Conservation (phyloP, 2,888 invertebrate genomes). For the Halocaridina rubra region DNA sequence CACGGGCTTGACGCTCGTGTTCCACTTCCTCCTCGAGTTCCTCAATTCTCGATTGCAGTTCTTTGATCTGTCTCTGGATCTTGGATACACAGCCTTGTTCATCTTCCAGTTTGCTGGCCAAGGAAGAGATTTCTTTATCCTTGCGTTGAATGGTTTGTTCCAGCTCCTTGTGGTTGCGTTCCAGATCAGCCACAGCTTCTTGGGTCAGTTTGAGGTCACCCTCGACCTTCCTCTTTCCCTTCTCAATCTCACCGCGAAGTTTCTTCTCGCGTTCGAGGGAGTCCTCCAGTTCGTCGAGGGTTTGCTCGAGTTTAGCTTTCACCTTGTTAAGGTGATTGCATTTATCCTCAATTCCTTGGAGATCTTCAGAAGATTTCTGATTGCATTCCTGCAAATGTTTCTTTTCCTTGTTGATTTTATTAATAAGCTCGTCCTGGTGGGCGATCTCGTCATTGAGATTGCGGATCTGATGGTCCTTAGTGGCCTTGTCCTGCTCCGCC, state of each 20-base stretch:
- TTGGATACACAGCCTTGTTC: slow-evolving; percentile 98
- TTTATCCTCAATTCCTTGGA: slow-evolving; percentile 95
- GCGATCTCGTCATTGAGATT: slow-evolving; percentile 99
- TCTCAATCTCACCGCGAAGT: slow-evolving; percentile 95
- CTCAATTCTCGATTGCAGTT: slow-evolving; percentile 97
- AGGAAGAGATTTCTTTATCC: slow-evolving; percentile 96
- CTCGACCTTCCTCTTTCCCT: slow-evolving; percentile 98
- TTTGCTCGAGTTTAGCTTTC: slow-evolving; percentile 98
- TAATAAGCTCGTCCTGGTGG: slow-evolving; percentile 98
- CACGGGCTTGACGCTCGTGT: slow-evolving; percentile 96
- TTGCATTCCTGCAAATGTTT: slow-evolving; percentile 94
- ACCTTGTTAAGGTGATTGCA: slow-evolving; percentile 99
- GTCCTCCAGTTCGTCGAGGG: slow-evolving; percentile 97
- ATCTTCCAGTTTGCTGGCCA: slow-evolving; percentile 95
- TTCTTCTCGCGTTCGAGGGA: slow-evolving; percentile 99
- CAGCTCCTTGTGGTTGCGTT: slow-evolving; percentile 97
- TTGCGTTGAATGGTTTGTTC: slow-evolving; percentile 98
- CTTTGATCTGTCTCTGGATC: slow-evolving; percentile 99
- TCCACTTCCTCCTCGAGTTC: slow-evolving; percentile 99
- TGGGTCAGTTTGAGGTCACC: slow-evolving; percentile 98
- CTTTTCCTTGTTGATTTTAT: slow-evolving; percentile 99
- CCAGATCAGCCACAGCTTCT: slow-evolving; percentile 96
- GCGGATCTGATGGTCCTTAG: slow-evolving; percentile 98
- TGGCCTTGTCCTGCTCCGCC: slow-evolving; percentile 94
- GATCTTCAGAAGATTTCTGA: slow-evolving; percentile 93